Evolutionary conservation across 2,113 vertebrate species (phyloP).

Genomic region (Dasyprocta punctata): DNA sequence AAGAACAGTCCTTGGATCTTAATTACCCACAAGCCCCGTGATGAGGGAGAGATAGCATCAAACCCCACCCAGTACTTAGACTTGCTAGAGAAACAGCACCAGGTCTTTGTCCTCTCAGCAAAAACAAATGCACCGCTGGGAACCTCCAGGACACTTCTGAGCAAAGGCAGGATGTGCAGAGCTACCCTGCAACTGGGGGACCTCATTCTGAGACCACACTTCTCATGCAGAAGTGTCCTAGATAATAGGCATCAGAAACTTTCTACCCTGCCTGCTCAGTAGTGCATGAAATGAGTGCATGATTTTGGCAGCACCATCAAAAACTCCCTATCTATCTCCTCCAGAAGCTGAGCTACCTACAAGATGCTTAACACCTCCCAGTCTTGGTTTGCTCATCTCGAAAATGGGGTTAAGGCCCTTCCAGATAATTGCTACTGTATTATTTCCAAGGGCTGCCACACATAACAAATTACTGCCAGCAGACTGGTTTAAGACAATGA

Average conservation of each 20-base stretch:
- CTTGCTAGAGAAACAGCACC: background rate
- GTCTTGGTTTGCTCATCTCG: background rate
- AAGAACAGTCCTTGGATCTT: background rate
- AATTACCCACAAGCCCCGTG: background rate
- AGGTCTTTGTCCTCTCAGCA: background rate
- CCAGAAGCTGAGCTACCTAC: background rate
- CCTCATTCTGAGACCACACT: background rate
- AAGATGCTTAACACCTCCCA: background rate
- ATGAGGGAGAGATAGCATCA: background rate
- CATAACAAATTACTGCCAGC: background rate
- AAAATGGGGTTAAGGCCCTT: background rate
- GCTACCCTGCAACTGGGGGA: background rate
- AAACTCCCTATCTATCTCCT: background rate
- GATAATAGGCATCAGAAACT: background rate
- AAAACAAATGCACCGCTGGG: background rate
- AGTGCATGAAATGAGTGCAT: background rate
- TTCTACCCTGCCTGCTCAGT: background rate
- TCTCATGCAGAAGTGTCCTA: background rate
- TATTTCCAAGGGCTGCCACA: background rate
- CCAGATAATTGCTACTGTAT: background rate
- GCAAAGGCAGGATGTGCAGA: background rate
- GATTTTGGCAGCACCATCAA: accelerated
- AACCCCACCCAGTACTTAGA: background rate
- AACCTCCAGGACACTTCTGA: background rate
- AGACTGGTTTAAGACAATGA: background rate